phyloP scores from a whole-genome alignment of 2,888 invertebrate species.

The Leptinotarsa haldemani region DNA sequence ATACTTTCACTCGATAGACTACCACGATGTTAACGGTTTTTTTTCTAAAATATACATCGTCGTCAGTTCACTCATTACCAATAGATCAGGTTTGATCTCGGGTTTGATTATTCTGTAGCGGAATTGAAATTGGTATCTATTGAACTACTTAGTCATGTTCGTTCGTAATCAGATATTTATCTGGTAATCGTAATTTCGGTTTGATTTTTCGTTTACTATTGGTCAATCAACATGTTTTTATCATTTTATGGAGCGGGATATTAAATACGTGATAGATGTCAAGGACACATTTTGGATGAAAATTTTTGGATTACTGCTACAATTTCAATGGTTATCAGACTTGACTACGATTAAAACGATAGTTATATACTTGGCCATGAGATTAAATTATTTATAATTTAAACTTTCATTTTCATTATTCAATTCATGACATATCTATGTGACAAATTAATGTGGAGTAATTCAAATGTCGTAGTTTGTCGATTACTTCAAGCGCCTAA shows the following conservation, averaged over 20 bases:
- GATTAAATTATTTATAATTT: too few relatives aligned
- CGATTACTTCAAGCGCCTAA: too few relatives aligned
- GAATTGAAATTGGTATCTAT: slow-evolving; percentile 20
- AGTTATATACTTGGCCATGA: too few relatives aligned
- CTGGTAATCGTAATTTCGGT: slow-evolving; percentile 7
- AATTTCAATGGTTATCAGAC: too few relatives aligned
- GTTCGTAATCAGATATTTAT: slow-evolving; percentile 19
- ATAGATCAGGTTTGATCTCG: slow-evolving; percentile 4
- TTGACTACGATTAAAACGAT: too few relatives aligned
- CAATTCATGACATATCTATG: too few relatives aligned
- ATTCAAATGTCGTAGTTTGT: too few relatives aligned
- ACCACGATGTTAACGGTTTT: slow-evolving; percentile 18
- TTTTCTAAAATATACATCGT: slow-evolving; percentile 3
- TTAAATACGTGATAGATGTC: slow-evolving; percentile 1
- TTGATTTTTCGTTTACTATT: slow-evolving; percentile 6
- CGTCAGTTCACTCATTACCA: slow-evolving; percentile 15
- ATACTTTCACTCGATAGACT: slow-evolving; percentile 3
- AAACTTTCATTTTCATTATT: too few relatives aligned
- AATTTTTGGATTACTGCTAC: not conserved
- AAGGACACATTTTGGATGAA: not conserved
- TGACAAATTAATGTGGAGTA: too few relatives aligned
- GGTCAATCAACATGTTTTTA: slow-evolving; percentile 2
- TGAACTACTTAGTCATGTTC: slow-evolving; percentile 19
- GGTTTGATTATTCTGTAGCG: slow-evolving; percentile 10
- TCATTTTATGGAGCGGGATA: not conserved